Evolutionary conservation across 2,797 vertebrate genomes (phyloP), one percentile per base, ranked within the genome.

Genomic region (Tolypeutes matacus): DNA sequence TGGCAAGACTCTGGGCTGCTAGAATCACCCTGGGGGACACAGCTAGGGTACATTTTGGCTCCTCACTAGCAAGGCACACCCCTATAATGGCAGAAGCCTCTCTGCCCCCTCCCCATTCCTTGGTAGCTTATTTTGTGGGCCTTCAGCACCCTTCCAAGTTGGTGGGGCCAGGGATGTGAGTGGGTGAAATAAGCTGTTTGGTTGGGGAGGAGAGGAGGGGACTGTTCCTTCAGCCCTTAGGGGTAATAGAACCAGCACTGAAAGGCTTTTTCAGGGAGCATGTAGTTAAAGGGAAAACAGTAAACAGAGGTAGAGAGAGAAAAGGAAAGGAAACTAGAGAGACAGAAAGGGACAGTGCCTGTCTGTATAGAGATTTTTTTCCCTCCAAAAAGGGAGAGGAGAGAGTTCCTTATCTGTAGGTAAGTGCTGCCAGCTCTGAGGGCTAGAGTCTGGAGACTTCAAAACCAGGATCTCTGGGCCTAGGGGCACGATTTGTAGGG

Each of bases 401-500:
- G 83, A 72, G 80, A 92, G 75, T 84, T 93, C 82, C 81, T 93
- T 65, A 72, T 94, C 92, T 42, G 91, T 85, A 88, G 60, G 62
- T 72, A 69, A 86, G 87, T 97, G 96, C 92, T 87, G 97, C 15
- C 0, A 85, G 96, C 0, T 95, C 89, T 89, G 96, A 96, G 93
- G 95, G 84, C 85, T 94, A 93, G 92, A 84, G 80, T 96, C 83
- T 77, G 65, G 67, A 90, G 89, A 85, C 84, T 96, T 95, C 31
- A 81, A 93, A 82, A 85, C 86, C 83, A 65, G 95, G 76, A 93
- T 97, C 95, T 36, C 1, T 77, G 92, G 88, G 64, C 46, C 4
- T 2, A 89, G 1, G 5, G 81, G 77, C 97, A 98, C 99, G 99
- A 99, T 99, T 99, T 99, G 98, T 99, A 99, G 96, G 99, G 99